Percentiles rank a stretch among this genome's conserved stretches.
phyloP scores from a whole-genome alignment of 2,113 vertebrate genomes.

The Platichthys flesus region DNA sequence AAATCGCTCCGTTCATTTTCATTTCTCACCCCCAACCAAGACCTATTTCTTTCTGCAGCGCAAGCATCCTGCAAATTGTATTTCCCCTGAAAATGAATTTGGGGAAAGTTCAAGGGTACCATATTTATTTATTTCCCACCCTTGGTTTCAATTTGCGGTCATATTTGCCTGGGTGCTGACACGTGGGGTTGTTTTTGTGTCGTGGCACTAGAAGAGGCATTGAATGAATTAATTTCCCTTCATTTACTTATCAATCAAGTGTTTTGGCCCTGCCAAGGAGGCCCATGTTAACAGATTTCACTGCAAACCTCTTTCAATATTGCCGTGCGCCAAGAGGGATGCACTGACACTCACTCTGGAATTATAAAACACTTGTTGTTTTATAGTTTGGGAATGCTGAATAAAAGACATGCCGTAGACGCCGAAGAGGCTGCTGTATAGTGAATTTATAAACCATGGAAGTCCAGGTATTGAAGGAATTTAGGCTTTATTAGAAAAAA shows the following conservation, averaged over 20 bases:
- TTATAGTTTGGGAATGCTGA: too few relatives aligned
- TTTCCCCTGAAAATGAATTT: slow-evolving; percentile 59
- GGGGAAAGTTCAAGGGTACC: slow-evolving; percentile 53
- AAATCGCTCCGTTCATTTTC: slow-evolving; percentile 50
- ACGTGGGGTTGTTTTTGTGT: slow-evolving; percentile 14
- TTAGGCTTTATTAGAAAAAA: not conserved
- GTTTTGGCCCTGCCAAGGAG: slow-evolving; percentile 54
- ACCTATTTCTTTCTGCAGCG: slow-evolving; percentile 61
- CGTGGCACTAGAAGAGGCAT: slow-evolving; percentile 37
- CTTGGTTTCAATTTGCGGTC: slow-evolving; percentile 59
- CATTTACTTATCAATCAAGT: slow-evolving; percentile 68
- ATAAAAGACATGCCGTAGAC: not conserved
- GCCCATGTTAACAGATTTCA: slow-evolving; percentile 47
- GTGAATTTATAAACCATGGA: not conserved
- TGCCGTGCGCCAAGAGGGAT: not conserved
- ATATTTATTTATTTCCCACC: slow-evolving; percentile 10
- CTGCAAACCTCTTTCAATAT: slow-evolving; percentile 32
- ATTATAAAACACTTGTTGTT: too few relatives aligned
- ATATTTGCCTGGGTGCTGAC: slow-evolving; percentile 46
- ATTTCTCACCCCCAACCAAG: slow-evolving; percentile 44
- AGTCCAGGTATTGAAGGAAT: not conserved
- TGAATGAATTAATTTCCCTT: slow-evolving; percentile 40
- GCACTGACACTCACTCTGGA: not conserved
- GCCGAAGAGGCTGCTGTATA: not conserved
- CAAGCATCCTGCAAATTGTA: slow-evolving; percentile 65